A percentile compares a stretch with the other conserved stretches of the same genome.
These are phyloP conservation scores for Oedothorax gibbosus DNA, from an alignment of 1,140 invertebrate species.

Conservation along the genomic window DNA sequence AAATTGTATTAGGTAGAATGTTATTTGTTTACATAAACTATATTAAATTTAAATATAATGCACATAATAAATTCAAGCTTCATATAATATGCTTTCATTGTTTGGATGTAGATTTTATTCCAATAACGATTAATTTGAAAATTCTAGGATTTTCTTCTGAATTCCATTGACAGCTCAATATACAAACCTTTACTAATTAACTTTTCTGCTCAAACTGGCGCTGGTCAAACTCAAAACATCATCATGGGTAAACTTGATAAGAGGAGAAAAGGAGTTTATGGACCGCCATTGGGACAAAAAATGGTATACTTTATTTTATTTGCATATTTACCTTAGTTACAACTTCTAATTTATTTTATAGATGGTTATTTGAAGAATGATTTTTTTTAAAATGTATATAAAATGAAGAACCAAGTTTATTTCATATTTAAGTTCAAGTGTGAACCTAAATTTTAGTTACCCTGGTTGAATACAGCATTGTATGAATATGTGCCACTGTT, in stretches of 20 bases:
- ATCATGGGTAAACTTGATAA: slow-evolving; percentile 96
- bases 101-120: too few relatives aligned
- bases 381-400: neutral
- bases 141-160: slow-evolving; percentile 82
- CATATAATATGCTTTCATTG: too few relatives aligned
- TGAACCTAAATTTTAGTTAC: neutral
- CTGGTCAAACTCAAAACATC: slow-evolving; percentile 93
- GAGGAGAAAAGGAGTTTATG: slow-evolving; percentile 92
- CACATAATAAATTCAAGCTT: too few relatives aligned
- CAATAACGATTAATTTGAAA: neutral
- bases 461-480: neutral
- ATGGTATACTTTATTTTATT: slow-evolving; percentile 67
- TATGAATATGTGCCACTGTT: too few relatives aligned
- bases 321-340: neutral
- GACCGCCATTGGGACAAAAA: slow-evolving; percentile 89
- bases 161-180: slow-evolving; percentile 81
- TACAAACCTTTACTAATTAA: slow-evolving; percentile 90
- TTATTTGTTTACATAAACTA: too few relatives aligned
- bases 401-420: neutral
- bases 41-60: too few relatives aligned
- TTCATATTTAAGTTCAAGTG: neutral
- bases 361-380: neutral
- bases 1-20: too few relatives aligned
- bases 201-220: slow-evolving; percentile 93
- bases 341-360: neutral